A percentile compares a stretch with the other conserved stretches of the same genome.
Conservation (phyloP, 37 sponge, comb jelly and placozoan species). For the Spongia lamella region DNA sequence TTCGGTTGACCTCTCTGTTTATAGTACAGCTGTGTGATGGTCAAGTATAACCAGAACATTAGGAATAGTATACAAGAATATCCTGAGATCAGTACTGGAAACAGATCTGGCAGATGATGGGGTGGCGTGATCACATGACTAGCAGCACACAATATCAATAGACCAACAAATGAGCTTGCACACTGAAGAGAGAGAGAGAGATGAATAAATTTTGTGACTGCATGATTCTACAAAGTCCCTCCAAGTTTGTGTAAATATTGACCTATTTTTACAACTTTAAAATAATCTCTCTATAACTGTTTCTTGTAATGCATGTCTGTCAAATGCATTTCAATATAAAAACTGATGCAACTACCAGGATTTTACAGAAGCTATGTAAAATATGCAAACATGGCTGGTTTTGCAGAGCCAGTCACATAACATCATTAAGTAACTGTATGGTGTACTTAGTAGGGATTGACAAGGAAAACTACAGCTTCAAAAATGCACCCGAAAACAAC, state of each 20-base stretch:
- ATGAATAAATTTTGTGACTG: neutral
- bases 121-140: slow-evolving; percentile 72
- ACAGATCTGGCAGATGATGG: slow-evolving; percentile 72
- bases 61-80: slow-evolving; percentile 72
- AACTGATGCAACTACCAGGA: too few relatives aligned
- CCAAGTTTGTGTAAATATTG: neutral
- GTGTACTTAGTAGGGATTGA: too few relatives aligned
- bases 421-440: too few relatives aligned
- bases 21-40: slow-evolving; percentile 75
- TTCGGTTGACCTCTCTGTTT: too few relatives aligned
- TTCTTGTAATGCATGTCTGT: too few relatives aligned
- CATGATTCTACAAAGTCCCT: neutral
- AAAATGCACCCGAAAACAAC: too few relatives aligned
- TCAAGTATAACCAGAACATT: slow-evolving; percentile 55
- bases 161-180: neutral
- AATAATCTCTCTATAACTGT: too few relatives aligned
- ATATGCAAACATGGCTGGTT: too few relatives aligned
- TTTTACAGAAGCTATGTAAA: too few relatives aligned
- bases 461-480: too few relatives aligned
- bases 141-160: slow-evolving; percentile 21
- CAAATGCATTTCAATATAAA: too few relatives aligned
- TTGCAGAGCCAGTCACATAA: too few relatives aligned
- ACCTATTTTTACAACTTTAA: neutral
- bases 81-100: slow-evolving; percentile 80
- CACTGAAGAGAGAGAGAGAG: slow-evolving; percentile 16